phyloP scores from a whole-genome alignment of 2,113 vertebrate genomes.

The Syrrhaptes paradoxus region DNA sequence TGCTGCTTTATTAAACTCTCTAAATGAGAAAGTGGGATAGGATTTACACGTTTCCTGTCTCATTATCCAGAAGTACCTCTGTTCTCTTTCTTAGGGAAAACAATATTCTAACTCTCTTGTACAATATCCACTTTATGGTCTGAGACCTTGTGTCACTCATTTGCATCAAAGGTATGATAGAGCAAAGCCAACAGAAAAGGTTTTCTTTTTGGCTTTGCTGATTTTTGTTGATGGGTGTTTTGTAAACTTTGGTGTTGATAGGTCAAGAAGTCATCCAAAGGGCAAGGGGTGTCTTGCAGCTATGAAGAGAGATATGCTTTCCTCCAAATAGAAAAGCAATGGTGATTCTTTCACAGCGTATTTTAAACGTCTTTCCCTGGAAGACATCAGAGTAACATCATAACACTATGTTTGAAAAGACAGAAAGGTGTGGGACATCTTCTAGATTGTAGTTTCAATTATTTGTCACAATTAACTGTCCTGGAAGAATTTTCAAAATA shows the following conservation, averaged over 20 bases:
- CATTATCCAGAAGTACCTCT: neutral
- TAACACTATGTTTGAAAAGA: neutral
- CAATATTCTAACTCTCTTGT: neutral
- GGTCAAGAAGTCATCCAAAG: neutral
- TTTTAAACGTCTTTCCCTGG: neutral
- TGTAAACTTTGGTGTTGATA: neutral
- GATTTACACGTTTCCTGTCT: slow-evolving; percentile 28
- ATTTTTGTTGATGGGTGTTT: neutral
- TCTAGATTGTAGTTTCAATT: neutral
- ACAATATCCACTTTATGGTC: neutral
- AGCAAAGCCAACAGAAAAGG: neutral
- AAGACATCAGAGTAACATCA: neutral
- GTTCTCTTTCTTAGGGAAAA: slow-evolving; percentile 1
- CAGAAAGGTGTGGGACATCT: accelerated
- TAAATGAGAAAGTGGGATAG: neutral
- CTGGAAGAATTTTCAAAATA: neutral
- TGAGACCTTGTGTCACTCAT: neutral
- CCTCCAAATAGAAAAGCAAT: neutral
- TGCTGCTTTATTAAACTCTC: slow-evolving; percentile 46
- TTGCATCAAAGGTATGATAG: neutral
- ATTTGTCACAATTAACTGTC: neutral
- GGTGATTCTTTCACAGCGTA: neutral
- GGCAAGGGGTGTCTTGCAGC: neutral
- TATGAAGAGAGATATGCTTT: neutral
- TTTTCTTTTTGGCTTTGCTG: neutral